Base-by-base conservation (phyloP, 2,113 vertebrate genomes). In the Motacilla alba region DNA sequence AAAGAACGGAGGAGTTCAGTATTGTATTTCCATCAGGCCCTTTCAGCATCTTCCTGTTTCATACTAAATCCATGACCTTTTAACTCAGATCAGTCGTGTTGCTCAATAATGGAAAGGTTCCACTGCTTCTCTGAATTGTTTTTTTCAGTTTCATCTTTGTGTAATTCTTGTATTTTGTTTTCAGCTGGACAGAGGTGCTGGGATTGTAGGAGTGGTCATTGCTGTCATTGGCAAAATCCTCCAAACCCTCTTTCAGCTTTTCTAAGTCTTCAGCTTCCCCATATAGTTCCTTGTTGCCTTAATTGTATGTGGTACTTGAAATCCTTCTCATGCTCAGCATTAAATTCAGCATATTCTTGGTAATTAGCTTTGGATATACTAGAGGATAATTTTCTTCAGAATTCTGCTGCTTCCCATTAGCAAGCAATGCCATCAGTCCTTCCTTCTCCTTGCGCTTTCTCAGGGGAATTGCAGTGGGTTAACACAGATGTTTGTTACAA, bases 31-130 rank as follows among this genome's bases (percentile, higher is more conserved):
- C 30, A 60, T 73, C 63, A 49, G 27, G 13, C 20, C 2, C 9
- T 75, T 83, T 77, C 68, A 81, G 64, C 37, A 89, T 88, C 56
- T 81, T 95, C 68, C 68, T 93, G 56, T 93, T 95, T 67, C 72
- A 43, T 88, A 44, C 43, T 81, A 63, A 86, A 83, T 88, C 31
- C 24, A 14, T 27, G 47, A 86, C 72, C 76, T 93, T 91, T 89
- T 89, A 59, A 64, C 66, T 94, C 10, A 6, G 17, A 88, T 77
- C 5, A 4, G 43, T 74, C 0, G 0, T 63, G 20, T 77, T 93
- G 72, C 64, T 94, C 60, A 83, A 21, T 95, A 91, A 59, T 79
- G 78, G 67, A 63, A 90, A 83, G 13, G 33, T 87, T 86, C 79
- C 58, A 63, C 52, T 75, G 39, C 64, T 85, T 74, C 87, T 90